Percentiles rank a stretch among this genome's conserved stretches.
Conservation (phyloP, 2,113 vertebrate genomes). For the Bos javanicus region DNA sequence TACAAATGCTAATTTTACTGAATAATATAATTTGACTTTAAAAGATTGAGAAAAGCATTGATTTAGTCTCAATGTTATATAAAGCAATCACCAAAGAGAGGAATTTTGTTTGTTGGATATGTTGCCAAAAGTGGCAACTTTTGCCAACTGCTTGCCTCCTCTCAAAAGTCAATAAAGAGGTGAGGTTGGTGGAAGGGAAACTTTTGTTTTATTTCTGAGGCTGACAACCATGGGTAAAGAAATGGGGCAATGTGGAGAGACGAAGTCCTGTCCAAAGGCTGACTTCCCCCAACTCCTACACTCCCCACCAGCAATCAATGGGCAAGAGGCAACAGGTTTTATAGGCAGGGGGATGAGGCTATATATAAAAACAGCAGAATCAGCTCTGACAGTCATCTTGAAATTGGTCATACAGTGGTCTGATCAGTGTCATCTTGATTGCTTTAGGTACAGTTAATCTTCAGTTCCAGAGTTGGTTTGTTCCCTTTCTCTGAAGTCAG, state of each 20-base stretch:
- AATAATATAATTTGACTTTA: not conserved
- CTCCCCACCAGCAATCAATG: not conserved
- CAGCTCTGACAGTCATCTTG: not conserved
- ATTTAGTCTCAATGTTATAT: not conserved
- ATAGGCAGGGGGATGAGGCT: not conserved
- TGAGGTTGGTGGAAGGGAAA: not conserved
- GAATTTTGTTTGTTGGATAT: not conserved
- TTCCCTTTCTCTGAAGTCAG: not conserved
- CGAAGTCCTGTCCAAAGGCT: not conserved
- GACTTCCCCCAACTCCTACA: not conserved
- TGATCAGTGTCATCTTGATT: not conserved
- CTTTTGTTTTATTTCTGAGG: not conserved
- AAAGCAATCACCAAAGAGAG: not conserved
- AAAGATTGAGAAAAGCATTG: not conserved
- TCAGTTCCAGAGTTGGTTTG: not conserved
- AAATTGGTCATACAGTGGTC: not conserved
- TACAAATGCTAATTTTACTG: not conserved
- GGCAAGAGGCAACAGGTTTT: not conserved
- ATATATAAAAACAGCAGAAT: not conserved
- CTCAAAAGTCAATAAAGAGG: not conserved
- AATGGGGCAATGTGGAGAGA: not conserved
- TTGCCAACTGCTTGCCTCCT: no score
- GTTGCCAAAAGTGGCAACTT: not conserved
- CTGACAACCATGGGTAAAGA: not conserved
- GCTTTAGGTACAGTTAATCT: not conserved